These are phyloP conservation scores for Ochropleura leucogaster DNA, from an alignment of 2,888 invertebrate genomes.

Conservation along the genomic window DNA sequence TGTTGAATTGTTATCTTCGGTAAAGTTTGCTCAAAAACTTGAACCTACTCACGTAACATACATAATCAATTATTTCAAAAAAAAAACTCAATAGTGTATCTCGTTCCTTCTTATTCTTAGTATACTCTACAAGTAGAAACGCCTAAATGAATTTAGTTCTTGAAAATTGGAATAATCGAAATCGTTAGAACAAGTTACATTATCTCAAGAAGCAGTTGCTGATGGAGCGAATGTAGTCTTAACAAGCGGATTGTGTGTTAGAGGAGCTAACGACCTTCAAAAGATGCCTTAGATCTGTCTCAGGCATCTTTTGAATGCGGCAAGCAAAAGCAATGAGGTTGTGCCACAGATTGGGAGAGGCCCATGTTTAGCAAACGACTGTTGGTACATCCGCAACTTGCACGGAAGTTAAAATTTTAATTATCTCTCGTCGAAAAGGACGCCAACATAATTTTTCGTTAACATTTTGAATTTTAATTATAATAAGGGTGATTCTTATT, in stretches of 20 bases:
- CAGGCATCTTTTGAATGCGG: not conserved
- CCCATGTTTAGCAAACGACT: not conserved
- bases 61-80: too few relatives aligned
- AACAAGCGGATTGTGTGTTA: not conserved
- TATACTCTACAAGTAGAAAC: too few relatives aligned
- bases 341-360: not conserved
- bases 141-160: too few relatives aligned
- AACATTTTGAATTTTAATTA: slow-evolving; percentile 7
- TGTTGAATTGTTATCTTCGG: too few relatives aligned
- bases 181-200: not conserved
- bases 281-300: not conserved
- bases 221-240: not conserved
- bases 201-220: not conserved
- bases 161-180: not conserved
- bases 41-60: too few relatives aligned
- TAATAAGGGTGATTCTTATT: slow-evolving; percentile 3
- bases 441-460: not conserved
- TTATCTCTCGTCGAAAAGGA: not conserved
- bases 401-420: not conserved
- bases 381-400: not conserved
- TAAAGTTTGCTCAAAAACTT: too few relatives aligned
- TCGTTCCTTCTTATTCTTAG: too few relatives aligned
- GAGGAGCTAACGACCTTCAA: not conserved
- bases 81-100: too few relatives aligned
- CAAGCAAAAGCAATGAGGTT: not conserved